phyloP scores from a whole-genome alignment of 2,888 invertebrate species.

The Acanthoscelides obtectus region DNA sequence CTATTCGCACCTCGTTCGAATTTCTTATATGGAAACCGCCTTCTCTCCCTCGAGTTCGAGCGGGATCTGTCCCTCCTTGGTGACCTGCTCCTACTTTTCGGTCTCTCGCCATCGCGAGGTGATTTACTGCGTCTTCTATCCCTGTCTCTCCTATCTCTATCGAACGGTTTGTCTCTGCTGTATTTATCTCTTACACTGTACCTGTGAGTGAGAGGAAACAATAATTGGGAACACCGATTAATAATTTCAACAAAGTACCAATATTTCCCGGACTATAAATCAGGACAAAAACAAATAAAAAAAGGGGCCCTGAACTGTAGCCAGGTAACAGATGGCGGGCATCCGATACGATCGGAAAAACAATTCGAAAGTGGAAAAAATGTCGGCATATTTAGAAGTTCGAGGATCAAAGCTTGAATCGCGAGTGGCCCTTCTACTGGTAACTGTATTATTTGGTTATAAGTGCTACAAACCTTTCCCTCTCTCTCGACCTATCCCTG shows the following conservation, averaged over 20 bases:
- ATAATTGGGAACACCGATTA: no score
- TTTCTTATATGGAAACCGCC: constrained; percentile 1
- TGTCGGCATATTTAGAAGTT: no score
- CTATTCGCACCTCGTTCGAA: neutral
- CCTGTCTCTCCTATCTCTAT: constrained; percentile 30
- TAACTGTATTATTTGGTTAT: constrained; percentile 19
- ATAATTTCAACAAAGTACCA: no score
- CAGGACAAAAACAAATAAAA: no score
- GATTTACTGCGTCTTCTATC: constrained; percentile 34
- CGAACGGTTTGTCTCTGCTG: constrained; percentile 14
- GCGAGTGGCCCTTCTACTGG: no score
- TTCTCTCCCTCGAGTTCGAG: constrained; percentile 26
- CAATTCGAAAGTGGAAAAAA: no score
- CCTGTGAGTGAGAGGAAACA: constrained; percentile 7
- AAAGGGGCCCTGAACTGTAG: no score
- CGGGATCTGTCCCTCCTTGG: constrained; percentile 34
- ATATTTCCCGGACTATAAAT: no score
- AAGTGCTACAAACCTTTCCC: constrained; percentile 14
- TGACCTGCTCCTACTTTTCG: constrained; percentile 34
- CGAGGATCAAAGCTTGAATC: no score
- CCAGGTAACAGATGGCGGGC: no score
- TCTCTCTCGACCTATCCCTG: constrained; percentile 29
- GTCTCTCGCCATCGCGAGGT: constrained; percentile 2
- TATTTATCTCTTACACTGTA: constrained; percentile 24
- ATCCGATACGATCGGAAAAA: no score